These are phyloP conservation scores for Neogobius melanostomus DNA, from an alignment of 2,113 vertebrate species.

Conservation along the genomic window DNA sequence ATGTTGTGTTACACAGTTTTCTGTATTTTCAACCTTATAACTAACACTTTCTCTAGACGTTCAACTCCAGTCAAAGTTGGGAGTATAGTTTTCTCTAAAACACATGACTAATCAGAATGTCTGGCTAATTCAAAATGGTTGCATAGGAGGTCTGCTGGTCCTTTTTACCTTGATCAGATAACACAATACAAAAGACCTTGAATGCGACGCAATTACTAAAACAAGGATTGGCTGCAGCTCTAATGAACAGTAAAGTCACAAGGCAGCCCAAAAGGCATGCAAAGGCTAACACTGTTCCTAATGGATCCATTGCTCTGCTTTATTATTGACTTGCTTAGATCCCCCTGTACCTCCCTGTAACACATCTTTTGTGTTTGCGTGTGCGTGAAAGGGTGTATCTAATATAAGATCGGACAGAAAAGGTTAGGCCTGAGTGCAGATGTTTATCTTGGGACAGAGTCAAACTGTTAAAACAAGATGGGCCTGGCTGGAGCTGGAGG, in stretches of 20 bases:
- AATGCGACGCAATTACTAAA: no score
- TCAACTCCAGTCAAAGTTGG: no score
- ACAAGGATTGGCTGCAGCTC: no score
- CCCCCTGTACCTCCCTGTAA: no score
- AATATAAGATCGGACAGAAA: conserved; percentile 13
- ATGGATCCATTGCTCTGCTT: conserved; percentile 23
- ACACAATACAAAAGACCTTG: no score
- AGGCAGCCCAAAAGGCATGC: conserved; percentile 37
- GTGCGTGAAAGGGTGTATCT: neutral
- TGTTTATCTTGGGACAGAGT: conserved; percentile 49
- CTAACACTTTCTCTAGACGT: no score
- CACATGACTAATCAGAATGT: no score
- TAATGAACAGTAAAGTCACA: conserved; percentile 3
- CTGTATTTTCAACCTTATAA: no score
- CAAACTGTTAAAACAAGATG: conserved; percentile 34
- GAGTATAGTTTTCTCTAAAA: no score
- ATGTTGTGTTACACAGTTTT: neutral
- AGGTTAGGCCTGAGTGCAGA: conserved; percentile 12
- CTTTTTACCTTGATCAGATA: no score
- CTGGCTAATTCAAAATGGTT: no score
- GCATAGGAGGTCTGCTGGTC: no score
- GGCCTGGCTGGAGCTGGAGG: conserved; percentile 28
- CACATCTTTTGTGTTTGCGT: conserved; percentile 16
- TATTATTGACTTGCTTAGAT: conserved; percentile 25
- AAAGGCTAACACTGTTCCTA: conserved; percentile 27